A percentile compares a stretch with the other conserved stretches of the same genome.
phyloP scores from a whole-genome alignment of 2,113 vertebrate genomes.

The Xerus inauris region DNA sequence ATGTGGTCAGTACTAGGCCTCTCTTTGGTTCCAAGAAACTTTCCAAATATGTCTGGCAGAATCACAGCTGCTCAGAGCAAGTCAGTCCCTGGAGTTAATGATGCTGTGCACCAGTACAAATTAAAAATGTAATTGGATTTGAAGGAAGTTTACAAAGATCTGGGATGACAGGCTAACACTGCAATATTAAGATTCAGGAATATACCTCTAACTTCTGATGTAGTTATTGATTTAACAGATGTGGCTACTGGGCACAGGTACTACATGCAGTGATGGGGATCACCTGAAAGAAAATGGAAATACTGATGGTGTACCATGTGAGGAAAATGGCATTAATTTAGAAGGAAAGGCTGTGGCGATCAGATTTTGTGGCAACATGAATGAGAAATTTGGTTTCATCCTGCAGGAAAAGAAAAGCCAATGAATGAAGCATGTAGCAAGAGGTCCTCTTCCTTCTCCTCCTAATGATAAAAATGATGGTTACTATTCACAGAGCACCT shows the following conservation, averaged over 20 bases:
- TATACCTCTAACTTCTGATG: not conserved
- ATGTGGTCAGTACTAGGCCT: not conserved
- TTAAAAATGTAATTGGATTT: not conserved
- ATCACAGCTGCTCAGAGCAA: conserved; percentile 19
- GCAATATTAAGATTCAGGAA: not conserved
- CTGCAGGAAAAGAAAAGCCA: not conserved
- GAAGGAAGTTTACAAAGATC: not conserved
- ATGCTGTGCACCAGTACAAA: not conserved
- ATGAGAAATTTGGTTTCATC: not conserved
- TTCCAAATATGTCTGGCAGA: not conserved
- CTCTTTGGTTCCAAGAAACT: not conserved
- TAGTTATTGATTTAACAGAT: not conserved
- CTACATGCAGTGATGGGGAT: not conserved
- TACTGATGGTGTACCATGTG: not conserved
- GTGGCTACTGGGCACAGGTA: not conserved
- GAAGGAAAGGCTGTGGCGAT: not conserved
- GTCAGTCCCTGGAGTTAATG: conserved; percentile 17
- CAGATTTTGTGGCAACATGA: not conserved
- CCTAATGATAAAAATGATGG: not conserved
- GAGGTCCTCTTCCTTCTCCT: not conserved
- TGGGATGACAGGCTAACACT: not conserved
- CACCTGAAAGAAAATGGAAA: conserved; percentile 7
- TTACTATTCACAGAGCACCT: not conserved
- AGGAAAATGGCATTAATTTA: not conserved
- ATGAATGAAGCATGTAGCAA: not conserved